Evolutionary conservation across 2,797 vertebrate species (phyloP).

Genomic region (Enteromius trimaculatus): DNA sequence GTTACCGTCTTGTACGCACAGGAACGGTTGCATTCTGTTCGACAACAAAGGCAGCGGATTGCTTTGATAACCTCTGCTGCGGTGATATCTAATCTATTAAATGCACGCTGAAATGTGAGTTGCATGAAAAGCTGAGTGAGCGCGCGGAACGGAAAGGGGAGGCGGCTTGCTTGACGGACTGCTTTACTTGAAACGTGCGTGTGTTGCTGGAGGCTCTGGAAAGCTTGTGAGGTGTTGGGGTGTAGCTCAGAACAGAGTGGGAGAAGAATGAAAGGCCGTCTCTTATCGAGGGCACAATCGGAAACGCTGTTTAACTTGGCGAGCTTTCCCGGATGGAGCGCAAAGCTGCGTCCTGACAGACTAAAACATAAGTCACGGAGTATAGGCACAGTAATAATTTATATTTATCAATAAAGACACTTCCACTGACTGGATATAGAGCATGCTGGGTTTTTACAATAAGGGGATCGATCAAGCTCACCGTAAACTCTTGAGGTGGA

Average conservation of each 20-base stretch:
- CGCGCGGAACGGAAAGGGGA: constrained; percentile 44
- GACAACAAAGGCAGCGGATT: constrained; percentile 54
- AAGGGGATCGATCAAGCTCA: background rate
- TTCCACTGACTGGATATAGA: background rate
- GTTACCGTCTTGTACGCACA: constrained; percentile 53
- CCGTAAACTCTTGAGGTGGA: constrained; percentile 9
- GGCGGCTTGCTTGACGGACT: background rate
- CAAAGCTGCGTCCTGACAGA: constrained; percentile 37
- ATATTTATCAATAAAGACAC: constrained; percentile 8
- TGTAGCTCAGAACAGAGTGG: constrained; percentile 14
- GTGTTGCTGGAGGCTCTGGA: constrained; percentile 39
- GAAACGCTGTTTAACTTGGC: constrained; percentile 44
- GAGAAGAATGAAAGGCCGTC: constrained; percentile 4
- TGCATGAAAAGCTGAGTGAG: constrained; percentile 53
- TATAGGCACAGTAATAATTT: background rate
- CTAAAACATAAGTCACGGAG: background rate
- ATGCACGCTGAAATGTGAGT: constrained; percentile 56
- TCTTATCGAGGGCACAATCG: constrained; percentile 37
- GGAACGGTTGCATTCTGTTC: constrained; percentile 55
- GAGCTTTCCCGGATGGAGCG: constrained; percentile 27
- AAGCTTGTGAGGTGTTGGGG: constrained; percentile 18
- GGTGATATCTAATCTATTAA: constrained; percentile 62
- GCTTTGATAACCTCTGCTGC: constrained; percentile 63
- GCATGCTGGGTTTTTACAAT: background rate
- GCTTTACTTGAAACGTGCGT: constrained; percentile 30